Evolutionary conservation across 2,113 vertebrate genomes (phyloP).

Genomic region (Hassar affinis): DNA sequence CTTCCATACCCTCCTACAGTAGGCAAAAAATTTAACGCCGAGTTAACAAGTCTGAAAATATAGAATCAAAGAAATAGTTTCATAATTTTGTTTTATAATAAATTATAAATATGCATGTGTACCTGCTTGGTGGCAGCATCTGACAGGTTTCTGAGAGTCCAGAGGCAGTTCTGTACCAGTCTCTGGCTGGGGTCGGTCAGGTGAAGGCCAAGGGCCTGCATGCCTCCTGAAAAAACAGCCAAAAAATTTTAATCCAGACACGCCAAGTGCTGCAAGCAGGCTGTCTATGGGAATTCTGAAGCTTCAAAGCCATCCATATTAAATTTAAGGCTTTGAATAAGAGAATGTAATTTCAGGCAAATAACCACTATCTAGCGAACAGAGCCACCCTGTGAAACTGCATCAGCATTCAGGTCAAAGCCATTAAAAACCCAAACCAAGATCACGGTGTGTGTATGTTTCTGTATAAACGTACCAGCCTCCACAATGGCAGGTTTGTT

Average conservation of each 20-base stretch:
- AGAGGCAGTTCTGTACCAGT: constrained; percentile 98
- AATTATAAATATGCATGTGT: not conserved
- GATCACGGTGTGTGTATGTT: too few relatives aligned
- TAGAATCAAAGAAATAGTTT: not conserved
- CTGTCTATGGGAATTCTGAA: not conserved
- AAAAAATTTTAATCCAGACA: not conserved
- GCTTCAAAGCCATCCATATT: not conserved
- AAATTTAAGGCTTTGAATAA: not conserved
- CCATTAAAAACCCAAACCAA: not conserved
- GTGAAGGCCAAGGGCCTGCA: constrained; percentile 98
- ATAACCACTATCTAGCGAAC: not conserved
- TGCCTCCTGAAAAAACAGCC: constrained; percentile 79
- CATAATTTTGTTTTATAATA: not conserved
- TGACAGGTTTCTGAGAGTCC: constrained; percentile 97
- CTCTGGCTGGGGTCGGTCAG: constrained; percentile 96
- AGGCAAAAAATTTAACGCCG: not conserved
- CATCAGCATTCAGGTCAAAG: not conserved
- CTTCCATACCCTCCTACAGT: constrained; percentile 96
- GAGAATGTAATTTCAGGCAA: not conserved
- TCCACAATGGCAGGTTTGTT: constrained; percentile 99
- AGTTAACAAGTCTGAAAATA: too few relatives aligned
- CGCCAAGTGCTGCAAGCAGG: not conserved
- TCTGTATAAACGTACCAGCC: constrained; percentile 74
- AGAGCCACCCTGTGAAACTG: not conserved
- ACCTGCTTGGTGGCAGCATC: constrained; percentile 99